Base-by-base conservation (phyloP, 2,888 invertebrate species). In the Epistrophe eligans region DNA sequence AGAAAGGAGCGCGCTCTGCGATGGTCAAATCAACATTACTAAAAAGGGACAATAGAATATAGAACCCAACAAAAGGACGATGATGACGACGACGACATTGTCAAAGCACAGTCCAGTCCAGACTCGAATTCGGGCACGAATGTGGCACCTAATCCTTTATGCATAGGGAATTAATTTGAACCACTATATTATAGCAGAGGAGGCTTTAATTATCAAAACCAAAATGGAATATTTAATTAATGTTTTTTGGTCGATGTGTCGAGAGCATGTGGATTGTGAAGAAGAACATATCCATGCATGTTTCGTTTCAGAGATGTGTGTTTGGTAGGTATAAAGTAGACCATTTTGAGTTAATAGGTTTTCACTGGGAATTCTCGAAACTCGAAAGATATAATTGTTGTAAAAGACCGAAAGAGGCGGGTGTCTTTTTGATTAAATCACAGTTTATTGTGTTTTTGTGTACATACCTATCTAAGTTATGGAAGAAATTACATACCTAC, bases 181-280 rank as follows among this genome's bases (percentile, higher is more conserved):
- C 80, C 85, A 79, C 79, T 82, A 72, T 72, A 87, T 87, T 82
- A 87, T 82, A 64, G 70, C 62, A 28, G 60, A 40, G 77, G 77
- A 62, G 70, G 74, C 77, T 79, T 82, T 87, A 87, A 87, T 87
- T 87, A 87, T 82, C 85, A 87, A 87, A 87, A 87, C 85, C 85
- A 50, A 87, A 87, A 87, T 87, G 85, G 85, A 87, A 87, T 87
- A 87, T 82, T 87, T 87, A 87, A 87, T 87, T 87, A 82, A 87
- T 79, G 79, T 38, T 55, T 24, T 24, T 40, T 28, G 38, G 55
- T 38, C 57, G 45, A n/a, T 71, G 62, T 57, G 76, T 35, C n/a
- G 67, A 38, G 7, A 38, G 7, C 38, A 64, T 38, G 28, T 62
- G 50, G 38, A 60, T 24, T 58, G 19, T 57, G 79, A 43, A 9